Percentiles rank a stretch among this genome's conserved stretches.
These are phyloP conservation scores for Edolisoma coerulescens DNA, from an alignment of 2,113 vertebrate species.

Conservation along the genomic window DNA sequence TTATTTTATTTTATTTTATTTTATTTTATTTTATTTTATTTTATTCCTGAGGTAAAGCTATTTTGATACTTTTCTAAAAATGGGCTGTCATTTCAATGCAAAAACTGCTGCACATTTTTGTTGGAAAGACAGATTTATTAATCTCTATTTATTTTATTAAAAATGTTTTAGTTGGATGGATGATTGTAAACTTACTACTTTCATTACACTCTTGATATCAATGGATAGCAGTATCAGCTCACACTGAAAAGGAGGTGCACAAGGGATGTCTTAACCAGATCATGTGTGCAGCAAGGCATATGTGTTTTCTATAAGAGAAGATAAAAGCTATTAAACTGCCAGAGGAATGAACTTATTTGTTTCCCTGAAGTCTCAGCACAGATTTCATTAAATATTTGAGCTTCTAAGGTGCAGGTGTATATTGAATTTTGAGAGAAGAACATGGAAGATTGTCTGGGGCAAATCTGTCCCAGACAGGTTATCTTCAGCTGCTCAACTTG, in stretches of 20 bases:
- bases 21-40: neutral
- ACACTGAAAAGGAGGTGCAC: neutral
- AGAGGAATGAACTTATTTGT: neutral
- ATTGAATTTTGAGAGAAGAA: neutral
- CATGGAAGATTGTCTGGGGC: neutral
- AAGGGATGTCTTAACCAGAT: neutral
- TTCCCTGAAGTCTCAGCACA: neutral
- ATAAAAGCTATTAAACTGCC: neutral
- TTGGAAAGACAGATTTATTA: neutral
- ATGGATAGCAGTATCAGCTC: neutral
- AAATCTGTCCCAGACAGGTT: neutral
- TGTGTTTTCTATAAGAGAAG: neutral
- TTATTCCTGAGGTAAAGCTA: constrained; percentile 15
- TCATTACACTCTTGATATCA: neutral
- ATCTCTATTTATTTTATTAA: neutral
- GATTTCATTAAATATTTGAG: neutral
- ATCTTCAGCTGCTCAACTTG: neutral
- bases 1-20: neutral
- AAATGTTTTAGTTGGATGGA: neutral
- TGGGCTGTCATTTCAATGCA: neutral
- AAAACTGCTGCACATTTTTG: neutral
- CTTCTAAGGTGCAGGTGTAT: neutral
- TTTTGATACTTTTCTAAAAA: constrained; percentile 11
- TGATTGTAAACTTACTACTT: neutral
- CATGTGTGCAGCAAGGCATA: neutral